phyloP scores from a whole-genome alignment of 2,113 vertebrate species.

The Pygoscelis adeliae region DNA sequence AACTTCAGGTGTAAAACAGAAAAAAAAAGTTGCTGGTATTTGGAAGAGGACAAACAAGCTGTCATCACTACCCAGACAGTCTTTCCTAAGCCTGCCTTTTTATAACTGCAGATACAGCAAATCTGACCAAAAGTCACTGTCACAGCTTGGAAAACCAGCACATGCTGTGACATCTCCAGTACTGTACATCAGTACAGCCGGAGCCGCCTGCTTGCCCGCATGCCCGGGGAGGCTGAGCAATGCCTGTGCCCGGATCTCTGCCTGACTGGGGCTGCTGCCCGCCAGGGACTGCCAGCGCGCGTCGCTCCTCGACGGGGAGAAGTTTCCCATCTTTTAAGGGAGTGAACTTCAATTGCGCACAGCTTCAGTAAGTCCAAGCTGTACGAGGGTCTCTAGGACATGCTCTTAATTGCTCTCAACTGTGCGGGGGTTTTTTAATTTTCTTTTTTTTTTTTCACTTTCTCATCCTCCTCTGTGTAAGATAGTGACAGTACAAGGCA shows the following conservation, averaged over 20 bases:
- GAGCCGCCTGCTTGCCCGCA: fast-evolving
- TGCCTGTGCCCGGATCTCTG: background rate
- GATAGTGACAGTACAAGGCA: background rate
- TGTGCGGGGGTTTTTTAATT: background rate
- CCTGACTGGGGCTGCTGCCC: background rate
- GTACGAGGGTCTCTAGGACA: background rate
- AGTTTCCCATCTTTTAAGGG: background rate
- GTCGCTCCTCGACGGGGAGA: fast-evolving
- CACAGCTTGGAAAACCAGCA: background rate
- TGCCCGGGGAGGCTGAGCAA: background rate
- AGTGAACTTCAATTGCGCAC: background rate
- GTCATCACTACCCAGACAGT: background rate
- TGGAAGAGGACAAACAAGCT: background rate
- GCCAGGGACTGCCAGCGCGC: fast-evolving
- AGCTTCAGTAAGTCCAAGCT: background rate
- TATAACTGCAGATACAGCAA: background rate
- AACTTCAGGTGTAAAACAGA: background rate
- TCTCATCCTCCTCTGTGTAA: background rate
- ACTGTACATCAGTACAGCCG: background rate
- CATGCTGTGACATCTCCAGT: fast-evolving
- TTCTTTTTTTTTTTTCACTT: background rate
- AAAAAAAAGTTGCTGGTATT: background rate
- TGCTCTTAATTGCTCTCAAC: background rate
- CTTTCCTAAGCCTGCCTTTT: background rate
- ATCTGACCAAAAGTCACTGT: background rate